Evolutionary conservation across 2,113 vertebrate genomes (phyloP).

Genomic region (Chrysochloris asiatica): DNA sequence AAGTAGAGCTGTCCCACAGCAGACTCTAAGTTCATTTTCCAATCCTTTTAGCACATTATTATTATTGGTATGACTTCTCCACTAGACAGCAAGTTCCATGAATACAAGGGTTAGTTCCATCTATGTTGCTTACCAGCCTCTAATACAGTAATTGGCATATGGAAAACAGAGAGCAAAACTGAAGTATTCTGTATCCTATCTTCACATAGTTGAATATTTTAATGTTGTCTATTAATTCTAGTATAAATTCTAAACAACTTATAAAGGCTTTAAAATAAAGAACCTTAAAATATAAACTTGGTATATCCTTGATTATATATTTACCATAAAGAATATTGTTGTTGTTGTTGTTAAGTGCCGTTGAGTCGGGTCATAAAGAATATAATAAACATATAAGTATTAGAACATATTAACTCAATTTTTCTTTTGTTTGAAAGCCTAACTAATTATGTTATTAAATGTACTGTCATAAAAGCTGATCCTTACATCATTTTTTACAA

Average conservation of each 20-base stretch:
- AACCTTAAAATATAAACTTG: not conserved
- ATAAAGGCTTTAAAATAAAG: constrained; percentile 20
- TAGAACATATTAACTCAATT: constrained; percentile 2
- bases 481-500: not conserved
- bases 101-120: not conserved
- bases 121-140: not conserved
- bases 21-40: not conserved
- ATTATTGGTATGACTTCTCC: constrained; percentile 18
- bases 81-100: not conserved
- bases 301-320: not conserved
- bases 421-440: not conserved
- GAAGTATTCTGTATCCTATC: not conserved
- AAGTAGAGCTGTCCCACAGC: too few species aligned
- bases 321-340: not conserved
- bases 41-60: not conserved
- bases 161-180: not conserved
- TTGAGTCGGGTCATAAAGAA: too few species aligned
- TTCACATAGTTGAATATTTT: not conserved
- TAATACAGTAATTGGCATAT: not conserved
- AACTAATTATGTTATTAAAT: constrained; percentile 8
- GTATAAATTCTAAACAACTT: constrained; percentile 2
- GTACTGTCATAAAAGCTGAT: not conserved
- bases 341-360: too few species aligned
- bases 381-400: not conserved
- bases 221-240: constrained; percentile 37